These are phyloP conservation scores for Edolisoma coerulescens DNA, from an alignment of 2,113 vertebrate genomes.

Conservation along the genomic window DNA sequence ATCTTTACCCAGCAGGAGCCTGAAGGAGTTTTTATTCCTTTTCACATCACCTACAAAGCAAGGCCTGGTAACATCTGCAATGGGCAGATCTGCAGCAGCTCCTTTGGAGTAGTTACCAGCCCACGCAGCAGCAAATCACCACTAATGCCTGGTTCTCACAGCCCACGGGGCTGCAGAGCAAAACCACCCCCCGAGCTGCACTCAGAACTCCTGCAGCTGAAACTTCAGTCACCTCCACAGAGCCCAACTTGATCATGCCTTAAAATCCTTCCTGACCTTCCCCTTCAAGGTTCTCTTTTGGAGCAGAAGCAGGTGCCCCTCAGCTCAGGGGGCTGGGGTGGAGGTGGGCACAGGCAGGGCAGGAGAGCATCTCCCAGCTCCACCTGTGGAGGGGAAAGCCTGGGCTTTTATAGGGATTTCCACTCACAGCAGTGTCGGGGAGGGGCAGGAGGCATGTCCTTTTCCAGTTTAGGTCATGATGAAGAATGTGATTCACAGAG, in stretches of 20 bases:
- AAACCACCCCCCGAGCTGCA: neutral
- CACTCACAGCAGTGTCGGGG: neutral
- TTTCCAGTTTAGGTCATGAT: neutral
- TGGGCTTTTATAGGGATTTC: neutral
- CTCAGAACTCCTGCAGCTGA: neutral
- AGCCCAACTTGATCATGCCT: neutral
- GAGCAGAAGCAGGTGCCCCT: neutral
- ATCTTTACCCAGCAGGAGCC: neutral
- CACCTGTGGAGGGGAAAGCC: neutral
- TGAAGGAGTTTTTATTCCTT: neutral
- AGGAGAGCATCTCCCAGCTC: neutral
- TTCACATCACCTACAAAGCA: neutral
- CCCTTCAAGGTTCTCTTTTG: fast-evolving
- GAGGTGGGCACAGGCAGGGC: neutral
- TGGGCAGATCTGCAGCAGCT: neutral
- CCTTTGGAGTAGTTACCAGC: neutral
- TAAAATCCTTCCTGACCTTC: neutral
- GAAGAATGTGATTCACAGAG: neutral
- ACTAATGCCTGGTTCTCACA: neutral
- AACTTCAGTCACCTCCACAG: neutral
- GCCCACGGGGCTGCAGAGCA: neutral
- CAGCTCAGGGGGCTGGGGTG: neutral
- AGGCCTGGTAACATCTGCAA: neutral
- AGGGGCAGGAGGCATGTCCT: neutral
- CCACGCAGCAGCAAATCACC: neutral